phyloP scores from a whole-genome alignment of 1,140 invertebrate species.

The Homarus americanus region DNA sequence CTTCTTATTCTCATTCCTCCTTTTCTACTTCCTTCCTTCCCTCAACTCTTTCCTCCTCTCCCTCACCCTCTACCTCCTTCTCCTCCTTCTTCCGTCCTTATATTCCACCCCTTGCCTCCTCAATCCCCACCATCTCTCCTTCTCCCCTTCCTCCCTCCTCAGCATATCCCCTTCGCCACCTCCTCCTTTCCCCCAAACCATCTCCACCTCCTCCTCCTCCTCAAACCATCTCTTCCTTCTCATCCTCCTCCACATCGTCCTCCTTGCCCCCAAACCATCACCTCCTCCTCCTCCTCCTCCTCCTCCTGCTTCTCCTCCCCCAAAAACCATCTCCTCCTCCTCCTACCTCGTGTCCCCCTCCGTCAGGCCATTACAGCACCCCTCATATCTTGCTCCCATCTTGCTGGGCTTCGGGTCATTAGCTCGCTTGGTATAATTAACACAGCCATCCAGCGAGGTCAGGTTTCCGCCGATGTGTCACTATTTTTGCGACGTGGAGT shows the following conservation, averaged over 20 bases:
- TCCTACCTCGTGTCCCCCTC: conserved; percentile 22
- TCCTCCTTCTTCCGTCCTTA: neutral
- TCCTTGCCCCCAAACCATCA: too few species aligned
- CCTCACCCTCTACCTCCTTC: neutral
- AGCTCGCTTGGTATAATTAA: conserved; percentile 64
- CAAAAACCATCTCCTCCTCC: neutral
- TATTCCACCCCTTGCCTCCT: neutral
- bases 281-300: neutral
- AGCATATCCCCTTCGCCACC: too few species aligned
- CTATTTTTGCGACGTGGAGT: conserved; percentile 58
- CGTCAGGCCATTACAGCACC: conserved; percentile 45
- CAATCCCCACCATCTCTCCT: neutral
- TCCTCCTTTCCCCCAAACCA: neutral
- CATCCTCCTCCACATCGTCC: neutral
- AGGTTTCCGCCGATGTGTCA: conserved; percentile 70
- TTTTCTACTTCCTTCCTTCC: too few species aligned
- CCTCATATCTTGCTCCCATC: conserved; percentile 63
- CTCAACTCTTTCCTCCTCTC: neutral
- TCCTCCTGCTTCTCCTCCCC: neutral
- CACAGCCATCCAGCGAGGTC: conserved; percentile 65
- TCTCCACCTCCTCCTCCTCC: neutral
- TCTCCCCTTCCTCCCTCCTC: neutral
- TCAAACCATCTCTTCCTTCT: neutral
- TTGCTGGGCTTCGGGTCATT: conserved; percentile 63
- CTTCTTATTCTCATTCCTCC: too few species aligned